Base-by-base conservation (phyloP, 2,888 invertebrate species). In the Amphipoea lucens region DNA sequence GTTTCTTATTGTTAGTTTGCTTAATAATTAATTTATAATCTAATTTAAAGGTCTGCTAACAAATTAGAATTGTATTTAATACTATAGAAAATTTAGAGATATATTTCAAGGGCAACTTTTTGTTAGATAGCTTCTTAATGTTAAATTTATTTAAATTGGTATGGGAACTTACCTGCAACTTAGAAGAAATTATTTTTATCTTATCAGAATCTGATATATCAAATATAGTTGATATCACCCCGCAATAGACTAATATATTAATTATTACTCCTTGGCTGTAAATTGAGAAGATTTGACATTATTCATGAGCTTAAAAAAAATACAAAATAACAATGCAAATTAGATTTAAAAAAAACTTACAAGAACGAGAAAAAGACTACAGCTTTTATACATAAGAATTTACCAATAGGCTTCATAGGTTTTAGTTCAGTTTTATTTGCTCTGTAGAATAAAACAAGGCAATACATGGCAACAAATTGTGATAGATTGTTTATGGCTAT, bases 311-410 rank as follows among this genome's bases (percentile, higher is more conserved):
- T 7, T 12, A 45, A 36, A 36, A 65, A 51, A 48, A 54, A n/a
- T 4, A 14, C 0, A 12, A 81, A 17, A 42, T 20, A 45, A 29
- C 17, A 29, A 81, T 29, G 23, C 29, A 51, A 76, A 67, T 60
- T 14, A 45, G 6, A 45, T 29, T 9, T 4, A 2, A 42, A 14
- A 45, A 79, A 80, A 71, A 98, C 99, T 98, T 97, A 99, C 99
- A 99, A 99, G 96, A 99, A 99, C 70, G 99, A 99, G 94, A 99
- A 99, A 97, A 99, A 99, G 45, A 99, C 99, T 76, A 99, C 99
- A 88, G 99, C 99, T 97, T 99, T 99, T 90, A 99, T 99, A 95
- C 99, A 99, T 75, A 99, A 97, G 96, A 99, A 99, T 96, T 99
- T 99, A 70, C 99, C 98, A 87, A 99, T 97, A 0, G 99, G 99